Conservation (phyloP, 1,140 invertebrate species). For the Bombus turneri region DNA sequence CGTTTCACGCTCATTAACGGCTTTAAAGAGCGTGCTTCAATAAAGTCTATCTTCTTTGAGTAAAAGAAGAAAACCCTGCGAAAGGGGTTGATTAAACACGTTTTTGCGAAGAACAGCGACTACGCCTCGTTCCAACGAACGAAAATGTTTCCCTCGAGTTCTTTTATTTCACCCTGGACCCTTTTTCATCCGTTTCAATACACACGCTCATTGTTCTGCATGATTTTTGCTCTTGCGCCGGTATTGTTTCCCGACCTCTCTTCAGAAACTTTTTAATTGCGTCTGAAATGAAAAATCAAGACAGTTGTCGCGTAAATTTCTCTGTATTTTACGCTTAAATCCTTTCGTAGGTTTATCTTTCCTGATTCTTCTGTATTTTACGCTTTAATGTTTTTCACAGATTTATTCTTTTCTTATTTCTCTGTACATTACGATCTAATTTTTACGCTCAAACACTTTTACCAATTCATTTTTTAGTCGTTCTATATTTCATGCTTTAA, state of each 20-base stretch:
- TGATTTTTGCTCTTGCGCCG: constrained; percentile 5
- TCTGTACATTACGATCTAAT: too few species aligned
- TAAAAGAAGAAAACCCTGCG: not conserved
- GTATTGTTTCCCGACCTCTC: not conserved
- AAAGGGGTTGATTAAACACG: constrained; percentile 38
- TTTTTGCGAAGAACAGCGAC: not conserved
- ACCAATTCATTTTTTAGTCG: too few species aligned
- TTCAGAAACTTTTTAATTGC: not conserved
- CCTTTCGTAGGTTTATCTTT: too few species aligned
- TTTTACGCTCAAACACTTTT: too few species aligned
- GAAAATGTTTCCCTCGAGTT: not conserved
- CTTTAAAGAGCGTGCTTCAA: constrained; percentile 9
- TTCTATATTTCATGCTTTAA: too few species aligned
- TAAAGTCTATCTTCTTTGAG: not conserved
- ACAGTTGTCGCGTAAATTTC: not conserved
- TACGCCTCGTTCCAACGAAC: not conserved
- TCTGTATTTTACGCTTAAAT: too few species aligned
- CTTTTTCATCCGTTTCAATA: not conserved
- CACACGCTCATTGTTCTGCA: not conserved
- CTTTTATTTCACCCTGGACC: not conserved
- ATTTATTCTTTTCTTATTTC: too few species aligned
- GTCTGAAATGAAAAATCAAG: too few species aligned
- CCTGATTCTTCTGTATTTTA: too few species aligned
- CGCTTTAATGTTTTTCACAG: too few species aligned
- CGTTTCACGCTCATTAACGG: constrained; percentile 22